A percentile compares a stretch with the other conserved stretches of the same genome.
These are phyloP conservation scores for Electrophaes corylata DNA, from an alignment of 2,888 invertebrate species.

Conservation along the genomic window DNA sequence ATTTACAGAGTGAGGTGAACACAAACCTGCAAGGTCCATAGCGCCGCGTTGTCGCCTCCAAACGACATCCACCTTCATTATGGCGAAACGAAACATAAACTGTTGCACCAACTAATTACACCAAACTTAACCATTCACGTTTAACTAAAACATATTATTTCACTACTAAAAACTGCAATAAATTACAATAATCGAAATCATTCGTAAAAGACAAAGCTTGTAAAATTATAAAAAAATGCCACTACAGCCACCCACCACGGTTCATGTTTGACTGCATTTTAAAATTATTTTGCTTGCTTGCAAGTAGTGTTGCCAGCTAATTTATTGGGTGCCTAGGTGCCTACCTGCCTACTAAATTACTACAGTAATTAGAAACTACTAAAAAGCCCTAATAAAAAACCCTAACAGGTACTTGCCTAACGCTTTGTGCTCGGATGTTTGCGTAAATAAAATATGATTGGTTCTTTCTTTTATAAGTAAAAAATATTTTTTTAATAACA, in stretches of 20 bases:
- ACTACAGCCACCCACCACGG: slow-evolving; percentile 51
- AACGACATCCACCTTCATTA: slow-evolving; percentile 74
- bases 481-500: too few relatives aligned
- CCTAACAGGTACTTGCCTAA: too few relatives aligned
- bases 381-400: too few relatives aligned
- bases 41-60: slow-evolving; percentile 69
- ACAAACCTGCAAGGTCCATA: slow-evolving; percentile 72
- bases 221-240: slow-evolving; percentile 60
- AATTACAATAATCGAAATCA: slow-evolving; percentile 55
- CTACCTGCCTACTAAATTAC: too few relatives aligned
- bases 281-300: too few relatives aligned
- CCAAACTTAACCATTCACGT: slow-evolving; percentile 45
- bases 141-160: slow-evolving; percentile 52
- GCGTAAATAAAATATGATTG: too few relatives aligned
- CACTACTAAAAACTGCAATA: slow-evolving; percentile 39
- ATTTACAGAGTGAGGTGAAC: slow-evolving; percentile 35
- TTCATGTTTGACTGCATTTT: slow-evolving; percentile 56
- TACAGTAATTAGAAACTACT: too few relatives aligned
- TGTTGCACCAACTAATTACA: slow-evolving; percentile 40
- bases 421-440: too few relatives aligned
- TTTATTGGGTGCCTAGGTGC: too few relatives aligned
- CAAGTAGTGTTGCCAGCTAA: too few relatives aligned
- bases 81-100: slow-evolving; percentile 64
- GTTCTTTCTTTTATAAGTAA: too few relatives aligned
- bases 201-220: slow-evolving; percentile 55